These are phyloP conservation scores for Drosophila sulfurigaster DNA, from an alignment of 1,140 invertebrate species.

Conservation along the genomic window DNA sequence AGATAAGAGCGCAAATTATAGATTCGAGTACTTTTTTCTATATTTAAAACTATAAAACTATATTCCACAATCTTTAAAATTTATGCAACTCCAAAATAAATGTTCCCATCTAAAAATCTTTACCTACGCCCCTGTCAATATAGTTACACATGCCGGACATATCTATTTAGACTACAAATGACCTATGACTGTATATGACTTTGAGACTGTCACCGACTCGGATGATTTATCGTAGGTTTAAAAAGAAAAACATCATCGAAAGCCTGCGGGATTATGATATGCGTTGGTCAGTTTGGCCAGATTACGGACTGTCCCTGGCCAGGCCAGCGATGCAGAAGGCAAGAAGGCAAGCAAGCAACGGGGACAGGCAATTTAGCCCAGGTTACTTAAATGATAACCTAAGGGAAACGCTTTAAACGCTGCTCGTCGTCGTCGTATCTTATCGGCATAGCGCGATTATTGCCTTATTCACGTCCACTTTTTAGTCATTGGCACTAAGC, in stretches of 20 bases:
- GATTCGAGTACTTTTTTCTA: no score
- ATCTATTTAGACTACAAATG: conserved; percentile 7
- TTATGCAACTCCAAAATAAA: no score
- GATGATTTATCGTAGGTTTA: conserved; percentile 33
- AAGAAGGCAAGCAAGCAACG: not conserved
- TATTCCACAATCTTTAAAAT: no score
- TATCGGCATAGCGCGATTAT: conserved; percentile 42
- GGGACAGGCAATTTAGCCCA: not conserved
- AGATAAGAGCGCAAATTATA: no score
- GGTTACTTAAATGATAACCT: conserved; percentile 1
- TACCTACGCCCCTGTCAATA: not conserved
- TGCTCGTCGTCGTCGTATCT: conserved; percentile 21
- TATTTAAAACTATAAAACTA: no score
- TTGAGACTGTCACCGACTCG: conserved; percentile 4
- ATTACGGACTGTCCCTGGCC: conserved; percentile 20
- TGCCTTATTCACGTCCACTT: conserved; percentile 43
- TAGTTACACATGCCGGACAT: not conserved
- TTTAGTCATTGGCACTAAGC: conserved; percentile 44
- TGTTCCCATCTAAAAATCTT: not conserved
- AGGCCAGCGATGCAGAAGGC: not conserved
- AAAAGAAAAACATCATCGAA: conserved; percentile 2
- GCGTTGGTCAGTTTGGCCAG: conserved; percentile 31
- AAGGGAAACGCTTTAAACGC: conserved; percentile 1
- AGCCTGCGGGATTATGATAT: conserved; percentile 23
- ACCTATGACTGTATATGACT: conserved; percentile 11